These are phyloP conservation scores for Apoderus coryli DNA, from an alignment of 2,888 invertebrate species.

Conservation along the genomic window DNA sequence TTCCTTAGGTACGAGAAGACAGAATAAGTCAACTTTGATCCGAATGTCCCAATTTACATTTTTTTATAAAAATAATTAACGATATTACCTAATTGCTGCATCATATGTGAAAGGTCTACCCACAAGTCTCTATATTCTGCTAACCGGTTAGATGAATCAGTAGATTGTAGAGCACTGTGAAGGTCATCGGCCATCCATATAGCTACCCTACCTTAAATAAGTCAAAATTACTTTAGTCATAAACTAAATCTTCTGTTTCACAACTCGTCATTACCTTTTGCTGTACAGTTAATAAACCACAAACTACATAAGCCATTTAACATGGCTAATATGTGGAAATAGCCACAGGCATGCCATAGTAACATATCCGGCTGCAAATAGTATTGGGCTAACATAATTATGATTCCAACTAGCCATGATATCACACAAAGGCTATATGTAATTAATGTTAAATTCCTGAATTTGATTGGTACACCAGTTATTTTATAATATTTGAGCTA, in stretches of 20 bases:
- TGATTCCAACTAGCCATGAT: conserved; percentile 50
- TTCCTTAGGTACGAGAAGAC: conserved; percentile 29
- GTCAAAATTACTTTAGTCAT: too few species aligned
- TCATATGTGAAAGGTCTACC: conserved; percentile 61
- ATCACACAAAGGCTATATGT: conserved; percentile 51
- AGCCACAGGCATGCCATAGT: conserved; percentile 57
- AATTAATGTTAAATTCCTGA: conserved; percentile 45
- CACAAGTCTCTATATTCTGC: conserved; percentile 47
- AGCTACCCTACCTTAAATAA: conserved; percentile 37
- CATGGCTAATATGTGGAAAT: conserved; percentile 62
- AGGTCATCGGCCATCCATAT: conserved; percentile 48
- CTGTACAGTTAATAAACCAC: conserved; percentile 40
- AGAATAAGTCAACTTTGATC: conserved; percentile 2
- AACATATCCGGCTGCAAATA: conserved; percentile 58
- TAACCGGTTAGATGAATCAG: conserved; percentile 47
- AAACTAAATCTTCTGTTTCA: too few species aligned
- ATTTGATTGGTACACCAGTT: conserved; percentile 48
- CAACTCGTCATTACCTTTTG: too few species aligned
- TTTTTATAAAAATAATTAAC: too few species aligned
- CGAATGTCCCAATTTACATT: too few species aligned
- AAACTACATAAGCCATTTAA: conserved; percentile 55
- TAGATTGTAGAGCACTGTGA: conserved; percentile 45
- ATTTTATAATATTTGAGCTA: conserved; percentile 46
- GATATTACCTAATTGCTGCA: conserved; percentile 54
- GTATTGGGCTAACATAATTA: conserved; percentile 52